Percentiles rank a stretch among this genome's conserved stretches.
phyloP scores from a whole-genome alignment of 2,797 vertebrate species.

The Gallinago stenura region DNA sequence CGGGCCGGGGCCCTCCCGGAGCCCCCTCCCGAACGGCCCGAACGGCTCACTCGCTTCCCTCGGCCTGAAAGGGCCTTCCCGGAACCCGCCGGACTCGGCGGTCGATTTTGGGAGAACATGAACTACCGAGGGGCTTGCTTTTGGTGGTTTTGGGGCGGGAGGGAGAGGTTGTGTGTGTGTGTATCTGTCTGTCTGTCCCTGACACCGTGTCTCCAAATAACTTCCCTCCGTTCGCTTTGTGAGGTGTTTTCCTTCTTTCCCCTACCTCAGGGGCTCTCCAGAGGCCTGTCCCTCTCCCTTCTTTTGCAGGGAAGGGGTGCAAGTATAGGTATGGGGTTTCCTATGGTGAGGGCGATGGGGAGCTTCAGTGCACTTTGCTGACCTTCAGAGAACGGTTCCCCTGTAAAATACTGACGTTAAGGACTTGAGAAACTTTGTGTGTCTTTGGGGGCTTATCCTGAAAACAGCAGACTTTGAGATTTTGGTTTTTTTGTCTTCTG shows the following conservation, averaged over 20 bases:
- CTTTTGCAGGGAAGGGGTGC: background rate
- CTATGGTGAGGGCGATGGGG: background rate
- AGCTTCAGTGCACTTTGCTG: background rate
- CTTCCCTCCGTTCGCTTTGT: background rate
- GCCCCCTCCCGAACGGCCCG: background rate
- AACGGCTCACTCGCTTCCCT: background rate
- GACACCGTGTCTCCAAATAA: background rate
- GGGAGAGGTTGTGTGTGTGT: too few relatives aligned
- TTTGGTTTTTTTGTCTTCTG: background rate
- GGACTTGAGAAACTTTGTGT: slow-evolving; percentile 17
- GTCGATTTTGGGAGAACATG: background rate
- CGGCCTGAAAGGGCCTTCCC: background rate
- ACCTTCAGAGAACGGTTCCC: background rate
- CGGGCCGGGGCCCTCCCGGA: background rate
- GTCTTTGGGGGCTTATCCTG: background rate
- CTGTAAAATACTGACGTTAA: background rate
- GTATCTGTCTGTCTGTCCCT: too few relatives aligned
- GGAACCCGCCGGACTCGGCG: background rate
- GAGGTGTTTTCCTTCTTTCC: background rate
- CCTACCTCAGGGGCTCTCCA: background rate
- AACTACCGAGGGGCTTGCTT: background rate
- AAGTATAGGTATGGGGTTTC: background rate
- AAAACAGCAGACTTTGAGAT: background rate
- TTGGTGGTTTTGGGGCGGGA: background rate
- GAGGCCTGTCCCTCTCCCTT: background rate